These are phyloP conservation scores for Virgularia gustaviana DNA, from an alignment of 92 coral and sea anemone genomes.

Conservation along the genomic window DNA sequence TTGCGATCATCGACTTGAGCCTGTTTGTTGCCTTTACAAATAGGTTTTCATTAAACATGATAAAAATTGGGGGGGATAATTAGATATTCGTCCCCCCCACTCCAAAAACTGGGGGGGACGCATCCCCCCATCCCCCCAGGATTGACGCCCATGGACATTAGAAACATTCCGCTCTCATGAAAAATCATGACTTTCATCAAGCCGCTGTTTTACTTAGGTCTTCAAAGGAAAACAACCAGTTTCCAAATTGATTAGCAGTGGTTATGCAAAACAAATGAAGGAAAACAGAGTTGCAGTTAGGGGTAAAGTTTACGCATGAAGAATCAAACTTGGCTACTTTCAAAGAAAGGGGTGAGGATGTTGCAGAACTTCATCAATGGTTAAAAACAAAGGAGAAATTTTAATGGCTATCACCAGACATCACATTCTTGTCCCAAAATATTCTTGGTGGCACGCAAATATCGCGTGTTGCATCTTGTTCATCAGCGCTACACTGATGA, in stretches of 20 bases:
- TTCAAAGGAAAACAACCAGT: constrained; percentile 36
- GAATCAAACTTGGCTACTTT: constrained; percentile 46
- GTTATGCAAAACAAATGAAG: constrained; percentile 39
- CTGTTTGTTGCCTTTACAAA: no score
- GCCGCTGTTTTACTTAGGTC: constrained; percentile 43
- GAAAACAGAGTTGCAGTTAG: constrained; percentile 51
- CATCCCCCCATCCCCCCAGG: no score
- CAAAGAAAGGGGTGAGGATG: constrained; percentile 50
- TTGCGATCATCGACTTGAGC: no score
- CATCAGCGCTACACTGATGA: no score
- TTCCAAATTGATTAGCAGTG: constrained; percentile 45
- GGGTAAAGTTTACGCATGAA: constrained; percentile 51
- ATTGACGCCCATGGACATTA: no score
- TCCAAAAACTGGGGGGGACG: no score
- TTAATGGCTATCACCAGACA: constrained; percentile 37
- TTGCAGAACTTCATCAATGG: constrained; percentile 25
- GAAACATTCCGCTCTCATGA: constrained; percentile 54
- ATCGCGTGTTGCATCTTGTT: no score
- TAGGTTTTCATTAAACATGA: no score
- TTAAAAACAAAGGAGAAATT: constrained; percentile 17
- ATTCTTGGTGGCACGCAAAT: no score
- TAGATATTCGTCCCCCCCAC: no score
- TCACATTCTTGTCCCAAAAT: no score
- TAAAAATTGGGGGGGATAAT: no score
- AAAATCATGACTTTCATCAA: constrained; percentile 51